These are phyloP conservation scores for Callipepla californica DNA, from an alignment of 2,113 vertebrate species.

Conservation along the genomic window DNA sequence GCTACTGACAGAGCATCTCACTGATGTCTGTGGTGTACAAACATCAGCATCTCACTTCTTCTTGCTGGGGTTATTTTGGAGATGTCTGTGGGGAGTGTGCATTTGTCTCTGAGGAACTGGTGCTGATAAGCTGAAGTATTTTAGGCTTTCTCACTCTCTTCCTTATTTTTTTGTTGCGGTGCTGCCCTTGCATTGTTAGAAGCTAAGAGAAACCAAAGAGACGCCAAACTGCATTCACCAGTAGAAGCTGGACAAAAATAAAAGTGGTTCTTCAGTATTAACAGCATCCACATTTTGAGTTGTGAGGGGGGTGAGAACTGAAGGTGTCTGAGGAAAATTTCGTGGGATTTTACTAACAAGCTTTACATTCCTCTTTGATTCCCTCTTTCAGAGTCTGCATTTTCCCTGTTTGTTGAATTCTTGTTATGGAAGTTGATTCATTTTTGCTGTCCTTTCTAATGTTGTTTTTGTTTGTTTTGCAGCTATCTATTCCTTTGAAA, in stretches of 20 bases:
- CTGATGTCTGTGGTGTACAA: background rate
- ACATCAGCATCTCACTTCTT: background rate
- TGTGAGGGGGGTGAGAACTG: background rate
- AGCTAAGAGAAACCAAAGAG: background rate
- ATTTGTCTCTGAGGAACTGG: background rate
- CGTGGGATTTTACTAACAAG: background rate
- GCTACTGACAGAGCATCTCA: background rate
- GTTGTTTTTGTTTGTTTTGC: constrained; percentile 24
- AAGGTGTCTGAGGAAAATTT: background rate
- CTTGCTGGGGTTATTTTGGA: background rate
- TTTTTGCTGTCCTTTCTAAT: background rate
- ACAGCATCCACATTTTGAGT: background rate
- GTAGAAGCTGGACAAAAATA: background rate
- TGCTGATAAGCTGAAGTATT: background rate
- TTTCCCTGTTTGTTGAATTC: background rate
- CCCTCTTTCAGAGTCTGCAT: background rate
- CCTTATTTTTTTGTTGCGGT: background rate
- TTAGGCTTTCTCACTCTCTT: background rate
- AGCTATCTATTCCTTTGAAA: constrained; percentile 94
- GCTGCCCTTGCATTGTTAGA: background rate
- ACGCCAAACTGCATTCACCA: background rate
- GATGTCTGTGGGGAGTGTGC: background rate
- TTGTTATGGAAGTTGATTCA: background rate
- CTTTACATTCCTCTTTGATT: background rate
- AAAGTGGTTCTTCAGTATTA: background rate